Evolutionary conservation across 2,797 vertebrate genomes (phyloP), one percentile per base, ranked within the genome.

Genomic region (Macroramphosus scolopax): DNA sequence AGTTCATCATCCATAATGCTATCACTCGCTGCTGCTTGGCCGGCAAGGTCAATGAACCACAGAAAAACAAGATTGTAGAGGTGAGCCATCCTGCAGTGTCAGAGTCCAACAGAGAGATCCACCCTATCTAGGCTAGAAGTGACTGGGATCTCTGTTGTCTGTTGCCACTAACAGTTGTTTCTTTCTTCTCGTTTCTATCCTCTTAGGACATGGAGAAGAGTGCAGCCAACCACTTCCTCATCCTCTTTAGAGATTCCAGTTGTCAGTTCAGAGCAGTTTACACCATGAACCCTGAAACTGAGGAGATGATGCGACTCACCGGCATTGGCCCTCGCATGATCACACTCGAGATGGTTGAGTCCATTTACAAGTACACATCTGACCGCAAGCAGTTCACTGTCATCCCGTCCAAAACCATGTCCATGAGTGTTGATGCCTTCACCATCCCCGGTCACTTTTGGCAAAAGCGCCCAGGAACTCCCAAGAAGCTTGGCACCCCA

Each of bases 321-420:
- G 95, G 95, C 39, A 89, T 90, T 0, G 95, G 95, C 3, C 95
- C 95, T 0, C 90, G 93, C 0, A 34, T 89, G 0, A 92, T 96
- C 65, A 64, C 68, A 2, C 81, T 84, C 0, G 77, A 89, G 54
- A 92, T 95, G 92, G 90, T 97, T 0, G 93, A 96, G 63, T 92
- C 92, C 30, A 94, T 96, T 86, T 97, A 92, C 80, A 97, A 97
- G 78, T 96, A 97, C 84, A 95, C 91, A 80, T 97, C 95, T 0
- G 95, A 96, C 77, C 93, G 94, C 81, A 97, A 97, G 68, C 93
- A 95, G 75, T 97, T 97, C 81, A 93, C 93, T 1, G 89, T 71
- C 85, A 94, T 96, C 83, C 95, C 95, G 18, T 93, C 93, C 85
- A 94, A 94, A 86, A 95, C 94, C 72, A 94, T 97, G 93, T 97